Evolutionary conservation across 2,888 invertebrate genomes (phyloP).

Genomic region (Glaucopsyche alexis): DNA sequence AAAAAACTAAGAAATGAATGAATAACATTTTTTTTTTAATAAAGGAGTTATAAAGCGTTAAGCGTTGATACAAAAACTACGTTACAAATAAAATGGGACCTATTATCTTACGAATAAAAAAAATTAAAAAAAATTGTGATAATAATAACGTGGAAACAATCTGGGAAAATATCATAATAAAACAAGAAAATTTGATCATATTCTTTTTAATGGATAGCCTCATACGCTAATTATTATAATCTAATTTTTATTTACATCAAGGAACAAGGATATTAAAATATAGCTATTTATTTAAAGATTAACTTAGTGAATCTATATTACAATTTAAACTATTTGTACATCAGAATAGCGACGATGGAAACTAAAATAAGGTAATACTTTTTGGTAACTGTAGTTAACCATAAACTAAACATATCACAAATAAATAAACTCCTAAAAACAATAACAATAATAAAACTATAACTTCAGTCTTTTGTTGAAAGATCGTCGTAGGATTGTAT

Average conservation of each 20-base stretch:
- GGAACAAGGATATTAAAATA: constrained; percentile 41
- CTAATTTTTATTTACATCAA: constrained; percentile 61
- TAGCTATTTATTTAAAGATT: constrained; percentile 31
- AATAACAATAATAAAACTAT: constrained; percentile 69
- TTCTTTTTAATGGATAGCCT: constrained; percentile 62
- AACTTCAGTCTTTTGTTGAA: constrained; percentile 68
- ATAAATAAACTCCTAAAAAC: constrained; percentile 73
- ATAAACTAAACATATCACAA: constrained; percentile 59
- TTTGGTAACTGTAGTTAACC: constrained; percentile 75
- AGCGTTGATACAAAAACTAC: too few species aligned
- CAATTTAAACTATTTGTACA: constrained; percentile 24
- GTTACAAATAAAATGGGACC: too few species aligned
- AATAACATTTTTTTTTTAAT: too few species aligned
- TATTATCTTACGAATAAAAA: background rate
- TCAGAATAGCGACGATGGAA: constrained; percentile 36
- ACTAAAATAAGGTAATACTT: constrained; percentile 74
- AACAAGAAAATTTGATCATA: constrained; percentile 52
- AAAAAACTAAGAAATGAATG: too few species aligned
- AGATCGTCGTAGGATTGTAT: constrained; percentile 46
- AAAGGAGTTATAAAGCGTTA: too few species aligned
- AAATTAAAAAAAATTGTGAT: background rate
- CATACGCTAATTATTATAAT: constrained; percentile 52
- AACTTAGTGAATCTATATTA: constrained; percentile 23
- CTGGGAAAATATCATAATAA: constrained; percentile 43
- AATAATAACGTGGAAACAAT: background rate